Evolutionary conservation across 2,888 invertebrate species (phyloP).

Genomic region (Boloria selene): DNA sequence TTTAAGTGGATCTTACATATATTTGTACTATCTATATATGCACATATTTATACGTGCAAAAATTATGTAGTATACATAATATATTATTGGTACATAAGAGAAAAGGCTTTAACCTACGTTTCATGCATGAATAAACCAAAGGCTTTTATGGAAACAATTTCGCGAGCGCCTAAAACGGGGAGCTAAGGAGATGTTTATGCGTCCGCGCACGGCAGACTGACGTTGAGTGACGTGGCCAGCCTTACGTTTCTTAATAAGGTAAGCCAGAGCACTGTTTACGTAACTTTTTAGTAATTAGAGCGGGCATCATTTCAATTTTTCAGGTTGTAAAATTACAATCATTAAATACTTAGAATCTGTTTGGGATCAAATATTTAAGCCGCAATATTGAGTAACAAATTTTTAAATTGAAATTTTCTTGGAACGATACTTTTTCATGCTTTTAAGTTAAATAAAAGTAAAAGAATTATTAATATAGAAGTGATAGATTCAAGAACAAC

Average conservation of each 20-base stretch:
- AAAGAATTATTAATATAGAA: constrained; percentile 14
- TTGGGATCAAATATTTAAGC: too few species aligned
- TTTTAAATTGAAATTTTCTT: not conserved
- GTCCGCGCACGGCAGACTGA: constrained; percentile 47
- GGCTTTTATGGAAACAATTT: constrained; percentile 32
- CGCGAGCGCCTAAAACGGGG: constrained; percentile 40
- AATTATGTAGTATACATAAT: not conserved
- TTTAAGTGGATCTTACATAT: too few species aligned
- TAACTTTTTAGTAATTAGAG: constrained; percentile 56
- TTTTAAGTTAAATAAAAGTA: constrained; percentile 10
- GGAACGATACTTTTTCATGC: constrained; percentile 4
- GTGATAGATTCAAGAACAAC: constrained; percentile 4
- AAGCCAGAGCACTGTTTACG: constrained; percentile 64
- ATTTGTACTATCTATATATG: too few species aligned
- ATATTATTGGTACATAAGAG: constrained; percentile 25
- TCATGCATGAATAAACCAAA: constrained; percentile 37
- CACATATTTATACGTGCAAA: not conserved
- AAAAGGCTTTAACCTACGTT: constrained; percentile 28
- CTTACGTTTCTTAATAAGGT: constrained; percentile 69
- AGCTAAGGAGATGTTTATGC: constrained; percentile 67
- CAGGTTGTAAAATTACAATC: not conserved
- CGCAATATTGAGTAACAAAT: too few species aligned
- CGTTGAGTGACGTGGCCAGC: constrained; percentile 73
- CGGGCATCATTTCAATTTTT: constrained; percentile 46
- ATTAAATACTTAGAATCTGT: too few species aligned